Conservation (phyloP, 2,797 vertebrate species). For the Fratercula arctica region DNA sequence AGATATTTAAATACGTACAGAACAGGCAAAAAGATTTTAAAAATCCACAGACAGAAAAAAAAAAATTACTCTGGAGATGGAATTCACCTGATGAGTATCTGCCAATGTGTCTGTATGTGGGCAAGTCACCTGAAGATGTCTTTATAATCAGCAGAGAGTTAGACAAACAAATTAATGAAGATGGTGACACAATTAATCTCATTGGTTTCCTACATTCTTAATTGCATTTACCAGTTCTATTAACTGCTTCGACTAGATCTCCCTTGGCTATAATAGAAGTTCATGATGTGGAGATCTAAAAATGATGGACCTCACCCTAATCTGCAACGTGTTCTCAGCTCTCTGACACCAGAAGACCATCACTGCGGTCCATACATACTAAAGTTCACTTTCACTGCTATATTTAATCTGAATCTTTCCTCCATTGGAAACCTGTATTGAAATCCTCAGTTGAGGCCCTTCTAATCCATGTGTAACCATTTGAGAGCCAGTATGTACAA, state of each 20-base stretch:
- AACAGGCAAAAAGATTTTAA: neutral
- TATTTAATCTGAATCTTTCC: neutral
- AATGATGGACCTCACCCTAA: neutral
- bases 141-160: neutral
- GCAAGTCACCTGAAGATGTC: neutral
- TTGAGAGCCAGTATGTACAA: neutral
- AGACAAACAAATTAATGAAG: conserved; percentile 29
- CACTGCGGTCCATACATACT: neutral
- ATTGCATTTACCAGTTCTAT: neutral
- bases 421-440: neutral
- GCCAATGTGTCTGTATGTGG: neutral
- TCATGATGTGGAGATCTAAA: neutral
- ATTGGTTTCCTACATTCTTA: conserved; percentile 34
- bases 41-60: neutral
- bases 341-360: neutral
- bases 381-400: neutral
- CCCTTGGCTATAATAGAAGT: neutral
- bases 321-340: neutral
- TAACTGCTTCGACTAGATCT: neutral
- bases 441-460: neutral
- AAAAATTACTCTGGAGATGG: neutral
- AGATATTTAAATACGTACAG: neutral
- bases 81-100: neutral
- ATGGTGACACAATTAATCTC: neutral
- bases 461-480: neutral